phyloP scores from a whole-genome alignment of 2,888 invertebrate genomes.

The Eilema sororculum region DNA sequence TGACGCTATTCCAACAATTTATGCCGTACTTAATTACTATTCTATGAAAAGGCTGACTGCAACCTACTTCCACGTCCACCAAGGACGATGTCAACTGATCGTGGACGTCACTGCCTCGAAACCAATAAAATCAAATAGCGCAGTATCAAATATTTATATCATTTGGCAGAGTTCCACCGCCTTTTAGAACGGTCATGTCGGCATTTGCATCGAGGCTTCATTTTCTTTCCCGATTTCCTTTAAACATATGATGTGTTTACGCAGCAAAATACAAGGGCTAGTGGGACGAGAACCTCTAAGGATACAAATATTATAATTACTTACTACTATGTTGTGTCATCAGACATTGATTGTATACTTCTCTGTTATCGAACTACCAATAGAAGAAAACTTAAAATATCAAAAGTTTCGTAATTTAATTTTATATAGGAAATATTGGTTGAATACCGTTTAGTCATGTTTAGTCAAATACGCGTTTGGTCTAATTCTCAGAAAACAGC shows the following conservation, averaged over 20 bases:
- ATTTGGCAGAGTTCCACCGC: slow-evolving; percentile 65
- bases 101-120: slow-evolving; percentile 33
- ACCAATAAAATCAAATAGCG: slow-evolving; percentile 61
- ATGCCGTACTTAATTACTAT: slow-evolving; percentile 1
- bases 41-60: slow-evolving; percentile 6
- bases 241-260: slow-evolving; percentile 13
- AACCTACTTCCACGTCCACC: slow-evolving; percentile 21
- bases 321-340: no score
- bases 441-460: no score
- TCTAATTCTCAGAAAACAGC: no score
- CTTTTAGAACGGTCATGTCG: slow-evolving; percentile 34
- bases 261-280: not conserved
- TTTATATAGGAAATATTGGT: no score
- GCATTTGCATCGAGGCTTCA: slow-evolving; percentile 48
- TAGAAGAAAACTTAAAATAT: no score
- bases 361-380: no score
- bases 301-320: no score
- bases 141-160: slow-evolving; percentile 71
- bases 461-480: no score
- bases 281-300: no score
- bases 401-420: no score
- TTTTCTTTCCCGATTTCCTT: slow-evolving; percentile 34
- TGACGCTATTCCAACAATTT: not conserved
- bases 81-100: slow-evolving; percentile 7
- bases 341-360: no score